phyloP scores from a whole-genome alignment of 2,797 vertebrate genomes.

The Hapalemur alaotrensis region DNA sequence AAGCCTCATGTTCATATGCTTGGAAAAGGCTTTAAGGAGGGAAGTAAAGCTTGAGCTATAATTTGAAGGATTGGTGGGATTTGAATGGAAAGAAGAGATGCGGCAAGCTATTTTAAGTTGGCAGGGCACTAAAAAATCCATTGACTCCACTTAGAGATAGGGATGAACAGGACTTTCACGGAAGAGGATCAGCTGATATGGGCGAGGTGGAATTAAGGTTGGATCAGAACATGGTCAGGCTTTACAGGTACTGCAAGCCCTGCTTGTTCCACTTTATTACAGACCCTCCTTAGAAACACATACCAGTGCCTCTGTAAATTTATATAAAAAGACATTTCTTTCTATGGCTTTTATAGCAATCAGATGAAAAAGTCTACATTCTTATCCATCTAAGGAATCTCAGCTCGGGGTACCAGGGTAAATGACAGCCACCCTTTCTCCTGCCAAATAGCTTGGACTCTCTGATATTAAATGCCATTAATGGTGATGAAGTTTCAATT shows the following conservation, averaged over 20 bases:
- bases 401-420: neutral
- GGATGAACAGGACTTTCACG: neutral
- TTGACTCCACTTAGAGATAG: neutral
- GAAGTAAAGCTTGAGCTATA: neutral
- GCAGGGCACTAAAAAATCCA: neutral
- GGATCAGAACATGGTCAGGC: neutral
- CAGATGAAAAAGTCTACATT: neutral
- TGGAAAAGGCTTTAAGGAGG: neutral
- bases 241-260: neutral
- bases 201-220: neutral
- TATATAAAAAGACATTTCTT: neutral
- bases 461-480: neutral
- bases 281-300: neutral
- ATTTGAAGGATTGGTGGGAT: neutral
- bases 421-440: neutral
- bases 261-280: neutral
- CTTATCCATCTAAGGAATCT: neutral
- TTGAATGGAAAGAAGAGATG: neutral
- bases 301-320: neutral
- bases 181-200: neutral
- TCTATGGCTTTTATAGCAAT: neutral
- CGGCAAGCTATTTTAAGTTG: neutral
- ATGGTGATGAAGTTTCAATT: constrained; percentile 14
- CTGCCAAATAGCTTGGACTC: neutral
- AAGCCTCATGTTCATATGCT: neutral